Evolutionary conservation across 2,113 vertebrate species (phyloP), one percentile per base, ranked within the genome.

Genomic region (Misgurnus anguillicaudatus): DNA sequence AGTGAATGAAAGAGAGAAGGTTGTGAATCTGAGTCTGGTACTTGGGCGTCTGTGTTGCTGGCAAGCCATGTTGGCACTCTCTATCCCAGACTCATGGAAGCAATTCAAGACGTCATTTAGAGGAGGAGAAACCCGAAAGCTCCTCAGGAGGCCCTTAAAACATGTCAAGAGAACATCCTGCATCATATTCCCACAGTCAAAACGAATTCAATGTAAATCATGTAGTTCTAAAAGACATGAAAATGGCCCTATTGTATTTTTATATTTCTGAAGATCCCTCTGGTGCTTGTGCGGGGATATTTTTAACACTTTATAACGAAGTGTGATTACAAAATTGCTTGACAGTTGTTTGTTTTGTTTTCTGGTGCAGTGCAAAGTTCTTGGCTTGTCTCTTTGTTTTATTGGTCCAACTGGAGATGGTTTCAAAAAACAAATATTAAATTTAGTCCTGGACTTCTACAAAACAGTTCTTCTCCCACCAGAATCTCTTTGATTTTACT

Each of bases 111-210:
- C 55, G n/a, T 62, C 38, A 31, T 64, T 73, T 74, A 55, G 47
- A 78, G 69, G 55, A 78, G 80, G 55, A 77, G 67, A 63, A 84
- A 42, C 62, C 10, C 38, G 63, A 67, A 77, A 41, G 42, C 68
- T 78, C n/a, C 68, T 74, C 78, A 62, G 48, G 45, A 80, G 79
- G 57, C 78, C 38, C 47, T 73, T 80, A 80, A 66, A 83, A 57
- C 65, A 80, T 77, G 67, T 77, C 68, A 60, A 51, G 62, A 76
- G 65, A 76, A 63, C 57, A 78, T 83, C 74, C 53, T 58, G 21
- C 48, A 16, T 45, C 9, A 61, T 72, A 66, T 83, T 83, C 78
- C 68, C 69, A 78, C 79, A 74, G 55, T 78, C 61, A 63, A 19
- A 24, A 45, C 1, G 5, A 69, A 58, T 47, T 83, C 68, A 75